These are phyloP conservation scores for Cryptus viduatorius DNA, from an alignment of 2,888 invertebrate species.

Conservation along the genomic window DNA sequence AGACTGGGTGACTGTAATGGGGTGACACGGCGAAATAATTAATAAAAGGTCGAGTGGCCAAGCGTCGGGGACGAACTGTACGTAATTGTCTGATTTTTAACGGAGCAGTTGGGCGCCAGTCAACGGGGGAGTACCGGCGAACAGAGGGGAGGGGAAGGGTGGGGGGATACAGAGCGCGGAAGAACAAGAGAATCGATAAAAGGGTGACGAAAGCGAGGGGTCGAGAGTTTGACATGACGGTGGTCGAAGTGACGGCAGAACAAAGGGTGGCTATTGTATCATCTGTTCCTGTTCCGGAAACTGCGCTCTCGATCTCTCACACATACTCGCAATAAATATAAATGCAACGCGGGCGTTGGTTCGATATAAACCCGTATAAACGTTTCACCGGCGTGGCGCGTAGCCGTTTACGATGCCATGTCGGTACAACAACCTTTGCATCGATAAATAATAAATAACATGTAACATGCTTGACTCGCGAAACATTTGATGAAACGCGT, in stretches of 20 bases:
- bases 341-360: not conserved
- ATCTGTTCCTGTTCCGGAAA: slow-evolving; percentile 70
- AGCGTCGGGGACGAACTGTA: slow-evolving; percentile 34
- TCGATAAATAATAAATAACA: slow-evolving; percentile 41
- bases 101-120: slow-evolving; percentile 55
- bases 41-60: slow-evolving; percentile 59
- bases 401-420: slow-evolving; percentile 35
- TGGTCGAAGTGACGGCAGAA: slow-evolving; percentile 69
- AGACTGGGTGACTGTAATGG: slow-evolving; percentile 41
- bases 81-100: slow-evolving; percentile 65
- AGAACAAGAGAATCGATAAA: slow-evolving; percentile 68
- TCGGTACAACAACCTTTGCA: slow-evolving; percentile 48
- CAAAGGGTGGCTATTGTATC: slow-evolving; percentile 69
- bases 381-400: slow-evolving; percentile 40
- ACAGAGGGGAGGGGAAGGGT: slow-evolving; percentile 1
- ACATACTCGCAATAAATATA: not conserved
- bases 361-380: slow-evolving; percentile 29
- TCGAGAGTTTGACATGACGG: slow-evolving; percentile 70
- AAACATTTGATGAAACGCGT: not conserved
- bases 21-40: slow-evolving; percentile 63
- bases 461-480: slow-evolving; percentile 27
- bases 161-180: slow-evolving; percentile 36
- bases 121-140: slow-evolving; percentile 9
- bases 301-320: slow-evolving; percentile 55
- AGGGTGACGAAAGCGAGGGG: slow-evolving; percentile 69